Percentiles rank a stretch among this genome's conserved stretches.
These are phyloP conservation scores for Cepaea nemoralis DNA, from an alignment of 1,140 invertebrate genomes.

Conservation along the genomic window DNA sequence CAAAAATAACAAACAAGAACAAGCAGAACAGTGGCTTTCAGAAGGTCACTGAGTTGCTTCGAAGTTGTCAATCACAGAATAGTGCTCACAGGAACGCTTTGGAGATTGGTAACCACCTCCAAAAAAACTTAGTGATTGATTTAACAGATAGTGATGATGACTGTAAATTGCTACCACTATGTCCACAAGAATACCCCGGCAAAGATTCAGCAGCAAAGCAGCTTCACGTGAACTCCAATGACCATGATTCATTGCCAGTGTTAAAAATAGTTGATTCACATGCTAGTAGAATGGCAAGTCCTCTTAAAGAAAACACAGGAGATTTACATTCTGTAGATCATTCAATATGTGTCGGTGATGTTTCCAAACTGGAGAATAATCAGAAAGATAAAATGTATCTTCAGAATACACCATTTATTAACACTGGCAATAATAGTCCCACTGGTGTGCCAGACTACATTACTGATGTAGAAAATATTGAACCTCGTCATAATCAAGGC, in stretches of 20 bases:
- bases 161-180: neutral
- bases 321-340: too few species aligned
- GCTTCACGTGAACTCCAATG: neutral
- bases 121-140: neutral
- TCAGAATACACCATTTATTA: too few species aligned
- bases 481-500: too few species aligned
- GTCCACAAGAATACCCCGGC: neutral
- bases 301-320: too few species aligned
- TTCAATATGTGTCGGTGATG: too few species aligned
- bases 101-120: neutral
- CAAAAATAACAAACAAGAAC: slow-evolving; percentile 3
- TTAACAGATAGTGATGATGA: neutral
- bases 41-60: neutral
- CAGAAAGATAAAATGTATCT: too few species aligned
- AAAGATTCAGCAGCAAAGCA: neutral
- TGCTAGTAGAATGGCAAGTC: too few species aligned
- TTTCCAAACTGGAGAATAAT: too few species aligned
- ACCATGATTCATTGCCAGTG: neutral
- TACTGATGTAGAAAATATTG: too few species aligned
- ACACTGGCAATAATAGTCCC: too few species aligned
- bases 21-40: neutral
- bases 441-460: too few species aligned
- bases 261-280: neutral
- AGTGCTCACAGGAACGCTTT: neutral
- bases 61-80: neutral